Base-by-base conservation (phyloP, 2,113 vertebrate genomes). In the Scopus umbretta region DNA sequence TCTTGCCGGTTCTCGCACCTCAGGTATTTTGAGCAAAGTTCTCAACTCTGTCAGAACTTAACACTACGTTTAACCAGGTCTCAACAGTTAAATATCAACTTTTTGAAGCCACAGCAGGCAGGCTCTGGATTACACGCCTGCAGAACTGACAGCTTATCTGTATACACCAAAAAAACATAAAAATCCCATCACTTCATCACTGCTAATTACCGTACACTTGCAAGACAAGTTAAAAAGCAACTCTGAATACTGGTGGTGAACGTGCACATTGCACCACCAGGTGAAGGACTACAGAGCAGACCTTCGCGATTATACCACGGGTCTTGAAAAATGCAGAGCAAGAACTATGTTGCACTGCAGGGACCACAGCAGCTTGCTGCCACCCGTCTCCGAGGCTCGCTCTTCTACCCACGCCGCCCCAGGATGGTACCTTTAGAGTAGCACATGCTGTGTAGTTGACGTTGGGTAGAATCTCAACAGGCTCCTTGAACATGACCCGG, bases 401-500 rank as follows among this genome's bases (percentile, higher is more conserved):
- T 11, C 59, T 16, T 2, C 47, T 3, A 3, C 13, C 17, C 49
- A 1, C 0, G 3, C 21, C 5, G 1, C 23, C 20, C 70, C 71
- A 1, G 1, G 20, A 5, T 1, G 27, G 42, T 94, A 99, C 99
- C 99, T 99, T 99, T 6, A 99, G 98, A 8, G 99, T 99, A 49
- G 99, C 99, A 26, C 99, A 99, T 34, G 99, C 99, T 0, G 99
- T 99, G 94, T 99, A 99, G 98, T 99, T 99, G 82, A 99, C 99
- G 0, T 98, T 99, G 96, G 99, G 99, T 38, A 99, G 95, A 43
- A 99, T 99, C 96, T 99, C 99, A 43, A 99, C 99, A 0, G 99
- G 99, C 91, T 99, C 99, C 96, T 99, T 99, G 96, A 99, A 99
- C 99, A 99, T 99, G 90, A 99, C 99, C 7, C 99, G 98, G 98